Percentiles rank a stretch among this genome's conserved stretches.
Evolutionary conservation across 30 jellyfish, hydroid and myxozoan species (phyloP).

Genomic region (Hydra vulgaris): DNA sequence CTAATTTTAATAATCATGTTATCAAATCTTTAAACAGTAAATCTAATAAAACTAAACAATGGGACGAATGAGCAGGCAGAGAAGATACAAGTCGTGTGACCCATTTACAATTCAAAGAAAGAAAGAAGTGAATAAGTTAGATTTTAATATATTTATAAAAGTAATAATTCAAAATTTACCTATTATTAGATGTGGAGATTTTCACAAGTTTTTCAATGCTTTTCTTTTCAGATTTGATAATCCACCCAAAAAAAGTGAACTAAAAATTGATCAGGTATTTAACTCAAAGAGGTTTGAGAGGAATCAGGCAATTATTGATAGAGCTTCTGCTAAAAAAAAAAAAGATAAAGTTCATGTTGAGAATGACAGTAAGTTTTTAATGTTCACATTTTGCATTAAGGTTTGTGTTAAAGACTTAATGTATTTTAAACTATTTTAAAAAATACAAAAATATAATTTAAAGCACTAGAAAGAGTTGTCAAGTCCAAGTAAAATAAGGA

Average conservation of each 20-base stretch:
- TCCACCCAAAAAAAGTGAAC: conserved; percentile 2
- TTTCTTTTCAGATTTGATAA: conserved; percentile 1
- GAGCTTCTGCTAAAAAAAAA: neutral
- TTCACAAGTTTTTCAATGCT: neutral
- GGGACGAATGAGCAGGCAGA: conserved; percentile 74
- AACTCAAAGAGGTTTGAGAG: neutral
- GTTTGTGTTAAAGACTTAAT: too few relatives aligned
- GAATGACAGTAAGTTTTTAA: neutral
- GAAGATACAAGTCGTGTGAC: conserved; percentile 50
- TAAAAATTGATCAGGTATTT: neutral
- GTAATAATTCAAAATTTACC: neutral
- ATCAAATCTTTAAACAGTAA: too few relatives aligned
- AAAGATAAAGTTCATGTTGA: neutral
- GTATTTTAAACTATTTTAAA: too few relatives aligned
- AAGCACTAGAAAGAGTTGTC: too few relatives aligned
- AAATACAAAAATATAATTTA: too few relatives aligned
- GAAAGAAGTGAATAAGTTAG: neutral
- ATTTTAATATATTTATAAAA: neutral
- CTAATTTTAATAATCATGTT: too few relatives aligned
- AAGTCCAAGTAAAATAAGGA: too few relatives aligned
- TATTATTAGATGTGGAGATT: neutral
- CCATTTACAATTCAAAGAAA: conserved; percentile 36
- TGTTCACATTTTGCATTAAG: too few relatives aligned
- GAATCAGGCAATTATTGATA: neutral
- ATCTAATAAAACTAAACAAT: too few relatives aligned